phyloP scores from a whole-genome alignment of 2,113 vertebrate genomes.

The Ifrita kowaldi region DNA sequence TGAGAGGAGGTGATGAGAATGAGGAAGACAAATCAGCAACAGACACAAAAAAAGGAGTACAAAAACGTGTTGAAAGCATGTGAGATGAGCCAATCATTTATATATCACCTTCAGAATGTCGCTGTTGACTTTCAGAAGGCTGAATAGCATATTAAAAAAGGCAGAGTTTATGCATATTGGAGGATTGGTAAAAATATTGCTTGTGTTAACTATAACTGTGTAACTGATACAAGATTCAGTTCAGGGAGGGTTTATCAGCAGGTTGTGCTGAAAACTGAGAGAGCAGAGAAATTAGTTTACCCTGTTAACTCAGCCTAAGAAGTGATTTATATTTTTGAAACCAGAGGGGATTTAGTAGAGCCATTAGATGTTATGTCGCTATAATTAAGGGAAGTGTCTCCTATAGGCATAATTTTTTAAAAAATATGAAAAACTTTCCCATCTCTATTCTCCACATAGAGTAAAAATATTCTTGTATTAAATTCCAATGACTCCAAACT shows the following conservation, averaged over 20 bases:
- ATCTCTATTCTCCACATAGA: background rate
- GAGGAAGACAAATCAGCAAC: background rate
- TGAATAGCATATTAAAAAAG: background rate
- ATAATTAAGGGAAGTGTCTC: background rate
- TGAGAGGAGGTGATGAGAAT: background rate
- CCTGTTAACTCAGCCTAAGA: background rate
- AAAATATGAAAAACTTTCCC: background rate
- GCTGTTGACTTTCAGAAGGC: background rate
- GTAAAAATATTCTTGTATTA: background rate
- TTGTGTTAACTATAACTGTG: background rate
- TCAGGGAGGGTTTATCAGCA: background rate
- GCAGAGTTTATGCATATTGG: background rate
- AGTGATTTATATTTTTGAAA: background rate
- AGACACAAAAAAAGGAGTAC: background rate
- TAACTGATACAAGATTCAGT: background rate
- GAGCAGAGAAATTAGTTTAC: background rate
- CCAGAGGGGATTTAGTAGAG: background rate
- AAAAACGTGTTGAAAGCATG: fast-evolving
- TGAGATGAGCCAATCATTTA: background rate
- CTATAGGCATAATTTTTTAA: background rate
- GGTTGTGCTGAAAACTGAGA: background rate
- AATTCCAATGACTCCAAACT: background rate
- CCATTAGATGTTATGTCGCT: background rate
- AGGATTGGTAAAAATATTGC: background rate
- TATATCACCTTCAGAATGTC: background rate